phyloP scores from a whole-genome alignment of 2,888 invertebrate species.

The Epirrhoe alternata region DNA sequence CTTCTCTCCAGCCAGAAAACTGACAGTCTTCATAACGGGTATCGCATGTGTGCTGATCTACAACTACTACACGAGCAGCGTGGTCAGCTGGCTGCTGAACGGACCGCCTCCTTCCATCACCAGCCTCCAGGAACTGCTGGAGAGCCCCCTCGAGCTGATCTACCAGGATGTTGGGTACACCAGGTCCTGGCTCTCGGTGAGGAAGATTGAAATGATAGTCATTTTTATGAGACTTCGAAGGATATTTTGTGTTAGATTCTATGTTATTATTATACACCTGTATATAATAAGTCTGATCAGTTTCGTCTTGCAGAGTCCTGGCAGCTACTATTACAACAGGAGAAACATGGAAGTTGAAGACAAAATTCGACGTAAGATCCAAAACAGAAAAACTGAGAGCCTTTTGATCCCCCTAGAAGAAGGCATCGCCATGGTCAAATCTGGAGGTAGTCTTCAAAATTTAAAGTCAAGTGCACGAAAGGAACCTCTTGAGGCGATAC shows the following conservation, averaged over 20 bases:
- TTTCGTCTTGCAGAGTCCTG: constrained; percentile 52
- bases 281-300: too few species aligned
- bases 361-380: constrained; percentile 61
- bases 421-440: constrained; percentile 68
- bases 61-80: constrained; percentile 86
- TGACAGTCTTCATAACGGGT: constrained; percentile 69
- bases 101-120: constrained; percentile 79
- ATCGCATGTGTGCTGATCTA: constrained; percentile 75
- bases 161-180: constrained; percentile 80
- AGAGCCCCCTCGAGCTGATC: constrained; percentile 79
- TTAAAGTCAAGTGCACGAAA: too few species aligned
- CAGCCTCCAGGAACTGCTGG: constrained; percentile 77
- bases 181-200: constrained; percentile 71
- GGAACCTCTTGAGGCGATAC: too few species aligned
- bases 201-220: background rate
- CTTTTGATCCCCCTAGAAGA: constrained; percentile 54
- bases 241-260: too few species aligned
- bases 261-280: too few species aligned
- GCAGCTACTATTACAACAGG: constrained; percentile 65
- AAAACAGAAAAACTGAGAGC: constrained; percentile 57
- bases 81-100: constrained; percentile 84
- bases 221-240: too few species aligned
- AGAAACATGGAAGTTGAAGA: constrained; percentile 65
- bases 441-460: constrained; percentile 69
- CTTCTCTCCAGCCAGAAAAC: constrained; percentile 58